Percentiles rank a stretch among this genome's conserved stretches.
These are phyloP conservation scores for Osmerus mordax DNA, from an alignment of 2,113 vertebrate genomes.

Conservation along the genomic window DNA sequence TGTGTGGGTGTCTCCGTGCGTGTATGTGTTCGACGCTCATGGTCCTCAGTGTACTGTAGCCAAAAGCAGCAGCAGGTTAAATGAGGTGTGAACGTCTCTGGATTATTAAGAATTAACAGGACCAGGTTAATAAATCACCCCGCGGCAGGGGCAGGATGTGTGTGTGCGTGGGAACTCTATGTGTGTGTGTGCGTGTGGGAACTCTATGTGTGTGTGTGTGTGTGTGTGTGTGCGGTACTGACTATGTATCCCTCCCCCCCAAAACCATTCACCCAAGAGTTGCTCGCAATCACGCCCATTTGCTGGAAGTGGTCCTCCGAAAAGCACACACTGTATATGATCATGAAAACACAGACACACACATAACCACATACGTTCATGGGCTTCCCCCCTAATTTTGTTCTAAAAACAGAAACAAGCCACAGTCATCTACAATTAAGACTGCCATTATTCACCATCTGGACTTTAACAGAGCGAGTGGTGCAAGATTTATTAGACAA, in stretches of 20 bases:
- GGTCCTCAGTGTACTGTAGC: slow-evolving; percentile 43
- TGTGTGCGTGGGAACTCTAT: too few species aligned
- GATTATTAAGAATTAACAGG: slow-evolving; percentile 80
- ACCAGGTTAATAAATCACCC: slow-evolving; percentile 76
- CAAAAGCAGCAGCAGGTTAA: slow-evolving; percentile 74
- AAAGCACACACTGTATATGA: slow-evolving; percentile 19
- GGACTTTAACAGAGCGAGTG: slow-evolving; percentile 34
- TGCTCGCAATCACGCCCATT: too few species aligned
- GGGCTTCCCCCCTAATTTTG: slow-evolving; percentile 5
- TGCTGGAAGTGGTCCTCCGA: background rate
- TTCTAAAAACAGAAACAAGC: slow-evolving; percentile 40
- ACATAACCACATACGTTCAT: too few species aligned
- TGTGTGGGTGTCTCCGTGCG: slow-evolving; percentile 39
- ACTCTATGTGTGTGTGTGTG: slow-evolving; percentile 32
- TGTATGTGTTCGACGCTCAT: background rate
- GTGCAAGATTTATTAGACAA: slow-evolving; percentile 52
- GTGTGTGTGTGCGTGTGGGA: too few species aligned
- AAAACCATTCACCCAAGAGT: background rate
- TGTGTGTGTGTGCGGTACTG: slow-evolving; percentile 14
- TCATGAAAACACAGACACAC: background rate
- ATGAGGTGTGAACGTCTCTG: slow-evolving; percentile 77
- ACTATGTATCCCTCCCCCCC: background rate
- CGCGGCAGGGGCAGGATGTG: slow-evolving; percentile 41
- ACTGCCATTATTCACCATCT: slow-evolving; percentile 40
- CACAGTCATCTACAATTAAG: slow-evolving; percentile 32